Conservation (phyloP, 2,113 vertebrate genomes). For the Petrocephalus zakoni region DNA sequence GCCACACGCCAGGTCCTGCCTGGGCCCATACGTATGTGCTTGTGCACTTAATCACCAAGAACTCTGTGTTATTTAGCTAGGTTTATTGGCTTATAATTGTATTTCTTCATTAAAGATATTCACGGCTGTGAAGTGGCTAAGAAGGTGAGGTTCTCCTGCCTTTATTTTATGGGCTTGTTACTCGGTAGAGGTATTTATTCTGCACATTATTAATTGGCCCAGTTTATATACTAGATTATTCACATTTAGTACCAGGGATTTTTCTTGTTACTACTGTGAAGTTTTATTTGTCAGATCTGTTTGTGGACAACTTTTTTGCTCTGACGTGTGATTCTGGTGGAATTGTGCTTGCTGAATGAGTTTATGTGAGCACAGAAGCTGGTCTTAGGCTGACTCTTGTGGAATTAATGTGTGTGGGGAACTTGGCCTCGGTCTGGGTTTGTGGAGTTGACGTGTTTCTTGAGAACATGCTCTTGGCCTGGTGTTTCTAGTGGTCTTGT, state of each 20-base stretch:
- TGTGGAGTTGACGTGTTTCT: not conserved
- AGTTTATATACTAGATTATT: not conserved
- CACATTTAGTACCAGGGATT: not conserved
- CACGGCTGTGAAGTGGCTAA: not conserved
- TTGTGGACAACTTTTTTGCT: not conserved
- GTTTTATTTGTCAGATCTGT: not conserved
- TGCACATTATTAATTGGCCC: not conserved
- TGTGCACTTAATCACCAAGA: not conserved
- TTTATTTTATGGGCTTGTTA: not conserved
- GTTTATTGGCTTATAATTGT: conserved; percentile 9
- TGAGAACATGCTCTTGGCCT: not conserved
- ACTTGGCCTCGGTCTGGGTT: not conserved
- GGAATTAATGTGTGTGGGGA: not conserved
- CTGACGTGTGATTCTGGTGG: not conserved
- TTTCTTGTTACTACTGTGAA: not conserved
- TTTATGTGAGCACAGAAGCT: not conserved
- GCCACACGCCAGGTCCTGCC: not conserved
- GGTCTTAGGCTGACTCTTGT: not conserved
- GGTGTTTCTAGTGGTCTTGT: not conserved
- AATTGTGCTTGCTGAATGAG: not conserved
- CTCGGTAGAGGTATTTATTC: not conserved
- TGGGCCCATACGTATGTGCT: not conserved
- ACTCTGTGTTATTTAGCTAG: not conserved
- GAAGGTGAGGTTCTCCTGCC: not conserved
- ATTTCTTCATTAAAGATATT: conserved; percentile 9